Conservation (phyloP, 2,113 vertebrate species). For the Callipepla californica region DNA sequence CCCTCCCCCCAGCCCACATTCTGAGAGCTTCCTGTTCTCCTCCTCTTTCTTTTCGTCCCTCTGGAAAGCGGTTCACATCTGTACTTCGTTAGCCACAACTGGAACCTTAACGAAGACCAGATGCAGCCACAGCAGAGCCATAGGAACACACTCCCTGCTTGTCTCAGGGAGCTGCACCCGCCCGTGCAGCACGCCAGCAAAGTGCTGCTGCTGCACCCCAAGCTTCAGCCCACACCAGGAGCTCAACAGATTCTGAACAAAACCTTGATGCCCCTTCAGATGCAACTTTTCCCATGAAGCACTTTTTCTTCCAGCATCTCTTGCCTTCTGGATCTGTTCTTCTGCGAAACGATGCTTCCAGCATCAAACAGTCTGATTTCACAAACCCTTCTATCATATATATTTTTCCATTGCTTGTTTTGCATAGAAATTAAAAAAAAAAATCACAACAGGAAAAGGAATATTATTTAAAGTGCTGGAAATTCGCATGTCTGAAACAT, state of each 20-base stretch:
- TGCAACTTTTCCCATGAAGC: neutral
- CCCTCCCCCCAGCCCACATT: neutral
- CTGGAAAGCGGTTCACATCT: conserved; percentile 61
- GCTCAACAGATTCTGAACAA: neutral
- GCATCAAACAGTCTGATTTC: neutral
- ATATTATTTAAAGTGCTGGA: neutral
- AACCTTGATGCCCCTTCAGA: accelerated
- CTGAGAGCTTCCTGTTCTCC: conserved; percentile 69
- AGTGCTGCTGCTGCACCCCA: neutral
- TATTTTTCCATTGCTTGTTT: neutral
- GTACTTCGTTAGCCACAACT: conserved; percentile 49
- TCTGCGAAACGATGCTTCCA: neutral
- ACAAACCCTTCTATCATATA: neutral
- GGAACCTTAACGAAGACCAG: conserved; percentile 2
- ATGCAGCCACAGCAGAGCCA: neutral
- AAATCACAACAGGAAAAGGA: neutral
- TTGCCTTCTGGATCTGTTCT: neutral
- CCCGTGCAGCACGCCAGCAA: accelerated
- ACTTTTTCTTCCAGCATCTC: neutral
- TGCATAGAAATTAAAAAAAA: neutral
- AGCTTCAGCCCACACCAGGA: neutral
- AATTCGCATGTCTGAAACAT: neutral
- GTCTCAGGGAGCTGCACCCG: neutral
- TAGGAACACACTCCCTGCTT: accelerated
- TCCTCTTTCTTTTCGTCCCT: neutral